These are phyloP conservation scores for Psylliodes chrysocephalus DNA, from an alignment of 2,888 invertebrate species.

Conservation along the genomic window DNA sequence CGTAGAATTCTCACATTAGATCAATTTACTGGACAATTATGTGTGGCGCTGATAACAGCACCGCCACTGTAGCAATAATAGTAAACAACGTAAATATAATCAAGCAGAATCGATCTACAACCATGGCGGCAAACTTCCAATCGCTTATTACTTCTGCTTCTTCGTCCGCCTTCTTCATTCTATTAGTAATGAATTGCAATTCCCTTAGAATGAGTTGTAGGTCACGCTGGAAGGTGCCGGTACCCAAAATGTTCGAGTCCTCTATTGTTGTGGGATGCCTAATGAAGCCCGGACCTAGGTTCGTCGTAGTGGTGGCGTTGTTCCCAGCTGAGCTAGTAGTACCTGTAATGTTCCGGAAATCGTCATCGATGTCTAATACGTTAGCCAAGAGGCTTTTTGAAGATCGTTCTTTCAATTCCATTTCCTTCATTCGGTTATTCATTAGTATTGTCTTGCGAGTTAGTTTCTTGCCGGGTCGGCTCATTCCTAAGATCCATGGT, in stretches of 20 bases:
- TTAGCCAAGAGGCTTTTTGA: slow-evolving; percentile 94
- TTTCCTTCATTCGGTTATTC: slow-evolving; percentile 90
- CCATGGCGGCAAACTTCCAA: slow-evolving; percentile 99
- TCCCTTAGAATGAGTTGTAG: slow-evolving; percentile 91
- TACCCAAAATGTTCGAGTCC: slow-evolving; percentile 64
- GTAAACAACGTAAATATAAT: slow-evolving; percentile 95
- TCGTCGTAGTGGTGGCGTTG: slow-evolving; percentile 61
- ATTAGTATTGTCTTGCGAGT: slow-evolving; percentile 90
- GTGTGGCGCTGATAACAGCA: slow-evolving; percentile 91
- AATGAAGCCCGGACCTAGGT: slow-evolving; percentile 68
- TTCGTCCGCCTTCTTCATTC: slow-evolving; percentile 94
- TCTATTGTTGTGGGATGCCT: slow-evolving; percentile 82
- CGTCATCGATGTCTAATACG: slow-evolving; percentile 95
- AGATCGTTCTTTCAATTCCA: slow-evolving; percentile 92
- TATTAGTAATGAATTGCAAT: slow-evolving; percentile 92
- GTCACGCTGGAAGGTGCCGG: slow-evolving; percentile 79
- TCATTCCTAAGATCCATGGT: slow-evolving; percentile 96
- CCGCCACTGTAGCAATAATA: slow-evolving; percentile 91
- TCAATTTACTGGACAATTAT: slow-evolving; percentile 86
- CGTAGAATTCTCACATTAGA: neutral
- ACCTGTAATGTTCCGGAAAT: slow-evolving; percentile 83
- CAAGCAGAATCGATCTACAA: slow-evolving; percentile 96
- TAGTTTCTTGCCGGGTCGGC: slow-evolving; percentile 94
- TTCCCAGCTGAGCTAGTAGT: slow-evolving; percentile 63
- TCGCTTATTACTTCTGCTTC: slow-evolving; percentile 93